Percentiles rank a stretch among this genome's conserved stretches.
phyloP scores from a whole-genome alignment of 2,113 vertebrate species.

The Panthera tigris region DNA sequence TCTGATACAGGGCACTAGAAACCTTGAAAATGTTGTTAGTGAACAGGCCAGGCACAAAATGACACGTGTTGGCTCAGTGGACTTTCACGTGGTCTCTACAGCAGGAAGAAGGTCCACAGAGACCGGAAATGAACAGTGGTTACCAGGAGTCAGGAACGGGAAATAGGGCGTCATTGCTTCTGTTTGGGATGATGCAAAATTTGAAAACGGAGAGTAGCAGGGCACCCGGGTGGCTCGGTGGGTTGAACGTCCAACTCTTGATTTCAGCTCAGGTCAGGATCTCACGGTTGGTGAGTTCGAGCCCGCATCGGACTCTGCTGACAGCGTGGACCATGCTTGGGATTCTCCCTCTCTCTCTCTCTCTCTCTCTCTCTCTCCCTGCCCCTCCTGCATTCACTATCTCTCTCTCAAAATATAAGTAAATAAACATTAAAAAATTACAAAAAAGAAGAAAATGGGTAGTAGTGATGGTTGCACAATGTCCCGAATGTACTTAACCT shows the following conservation, averaged over 20 bases:
- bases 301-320: too few relatives aligned
- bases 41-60: background rate
- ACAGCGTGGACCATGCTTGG: too few relatives aligned
- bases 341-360: too few relatives aligned
- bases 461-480: background rate
- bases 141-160: background rate
- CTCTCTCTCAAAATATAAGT: too few relatives aligned
- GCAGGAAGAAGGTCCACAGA: background rate
- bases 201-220: background rate
- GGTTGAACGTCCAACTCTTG: too few relatives aligned
- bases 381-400: too few relatives aligned
- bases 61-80: background rate
- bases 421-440: too few relatives aligned
- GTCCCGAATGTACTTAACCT: background rate
- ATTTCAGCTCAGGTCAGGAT: too few relatives aligned
- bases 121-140: background rate
- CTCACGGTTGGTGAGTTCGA: too few relatives aligned
- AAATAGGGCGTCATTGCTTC: background rate
- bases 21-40: background rate
- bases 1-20: accelerated
- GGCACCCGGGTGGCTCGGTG: too few relatives aligned
- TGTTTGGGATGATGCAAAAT: background rate
- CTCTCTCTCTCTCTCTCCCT: too few relatives aligned
- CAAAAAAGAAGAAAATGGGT: too few relatives aligned
- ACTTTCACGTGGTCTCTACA: background rate